phyloP scores from a whole-genome alignment of 2,888 invertebrate genomes.

The Acleris cristana region DNA sequence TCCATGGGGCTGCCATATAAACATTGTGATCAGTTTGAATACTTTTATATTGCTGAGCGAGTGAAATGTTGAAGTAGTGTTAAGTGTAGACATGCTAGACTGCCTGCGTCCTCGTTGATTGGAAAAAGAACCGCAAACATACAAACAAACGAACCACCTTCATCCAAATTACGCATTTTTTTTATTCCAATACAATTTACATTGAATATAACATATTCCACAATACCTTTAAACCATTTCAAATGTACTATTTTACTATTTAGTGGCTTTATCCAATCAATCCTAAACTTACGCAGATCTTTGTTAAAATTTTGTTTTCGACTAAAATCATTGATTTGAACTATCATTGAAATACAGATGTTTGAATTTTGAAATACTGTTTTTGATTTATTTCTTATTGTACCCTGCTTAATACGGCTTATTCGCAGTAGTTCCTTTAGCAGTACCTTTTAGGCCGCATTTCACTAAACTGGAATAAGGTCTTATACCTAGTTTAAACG shows the following conservation, averaged over 20 bases:
- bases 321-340: slow-evolving; percentile 79
- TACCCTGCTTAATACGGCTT: not conserved
- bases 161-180: slow-evolving; percentile 16
- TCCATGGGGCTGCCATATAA: slow-evolving; percentile 81
- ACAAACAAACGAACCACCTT: slow-evolving; percentile 23
- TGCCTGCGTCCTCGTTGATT: slow-evolving; percentile 75
- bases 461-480: too few species aligned
- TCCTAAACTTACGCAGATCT: slow-evolving; percentile 70
- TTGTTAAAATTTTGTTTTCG: slow-evolving; percentile 81
- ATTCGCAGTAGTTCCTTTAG: too few species aligned
- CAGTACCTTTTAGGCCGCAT: too few species aligned
- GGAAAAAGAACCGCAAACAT: slow-evolving; percentile 59
- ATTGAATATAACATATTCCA: slow-evolving; percentile 7
- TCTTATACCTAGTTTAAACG: too few species aligned
- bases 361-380: slow-evolving; percentile 72
- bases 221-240: slow-evolving; percentile 5
- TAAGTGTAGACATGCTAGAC: slow-evolving; percentile 82
- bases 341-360: slow-evolving; percentile 80
- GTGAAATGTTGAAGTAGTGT: slow-evolving; percentile 73
- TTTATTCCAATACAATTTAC: slow-evolving; percentile 22
- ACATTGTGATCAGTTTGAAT: slow-evolving; percentile 82
- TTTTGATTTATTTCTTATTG: slow-evolving; percentile 46
- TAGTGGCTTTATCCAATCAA: slow-evolving; percentile 79
- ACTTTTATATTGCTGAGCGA: slow-evolving; percentile 82
- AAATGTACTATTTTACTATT: slow-evolving; percentile 37